phyloP scores from a whole-genome alignment of 2,888 invertebrate species.

The Thysanoteuthis rhombus region DNA sequence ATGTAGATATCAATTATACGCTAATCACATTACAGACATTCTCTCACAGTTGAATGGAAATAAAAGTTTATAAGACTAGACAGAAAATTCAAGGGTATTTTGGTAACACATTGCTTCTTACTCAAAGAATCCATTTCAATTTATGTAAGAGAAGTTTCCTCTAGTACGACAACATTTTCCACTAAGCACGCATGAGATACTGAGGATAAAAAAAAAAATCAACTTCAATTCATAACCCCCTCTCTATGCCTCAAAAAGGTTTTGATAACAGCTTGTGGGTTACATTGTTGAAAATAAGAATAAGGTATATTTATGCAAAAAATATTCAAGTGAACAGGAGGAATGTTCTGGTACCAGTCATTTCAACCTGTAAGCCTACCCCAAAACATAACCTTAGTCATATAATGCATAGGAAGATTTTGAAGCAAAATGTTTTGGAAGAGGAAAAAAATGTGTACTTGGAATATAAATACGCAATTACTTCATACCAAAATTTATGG shows the following conservation, averaged over 20 bases:
- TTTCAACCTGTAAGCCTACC: background rate
- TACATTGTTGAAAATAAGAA: too few species aligned
- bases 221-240: too few species aligned
- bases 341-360: background rate
- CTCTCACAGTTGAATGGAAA: background rate
- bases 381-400: background rate
- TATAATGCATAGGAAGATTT: background rate
- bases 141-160: background rate
- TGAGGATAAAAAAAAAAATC: too few species aligned
- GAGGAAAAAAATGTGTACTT: background rate
- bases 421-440: background rate
- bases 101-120: background rate
- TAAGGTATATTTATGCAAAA: too few species aligned
- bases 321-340: background rate
- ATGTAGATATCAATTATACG: background rate
- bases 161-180: too few species aligned
- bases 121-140: background rate
- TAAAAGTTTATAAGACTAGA: background rate
- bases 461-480: background rate
- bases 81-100: background rate
- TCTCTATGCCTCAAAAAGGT: too few species aligned
- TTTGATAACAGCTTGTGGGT: too few species aligned
- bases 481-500: background rate
- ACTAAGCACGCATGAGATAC: too few species aligned
- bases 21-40: background rate